Evolutionary conservation across 2,797 vertebrate genomes (phyloP).

Genomic region (Apogon hyalosoma): DNA sequence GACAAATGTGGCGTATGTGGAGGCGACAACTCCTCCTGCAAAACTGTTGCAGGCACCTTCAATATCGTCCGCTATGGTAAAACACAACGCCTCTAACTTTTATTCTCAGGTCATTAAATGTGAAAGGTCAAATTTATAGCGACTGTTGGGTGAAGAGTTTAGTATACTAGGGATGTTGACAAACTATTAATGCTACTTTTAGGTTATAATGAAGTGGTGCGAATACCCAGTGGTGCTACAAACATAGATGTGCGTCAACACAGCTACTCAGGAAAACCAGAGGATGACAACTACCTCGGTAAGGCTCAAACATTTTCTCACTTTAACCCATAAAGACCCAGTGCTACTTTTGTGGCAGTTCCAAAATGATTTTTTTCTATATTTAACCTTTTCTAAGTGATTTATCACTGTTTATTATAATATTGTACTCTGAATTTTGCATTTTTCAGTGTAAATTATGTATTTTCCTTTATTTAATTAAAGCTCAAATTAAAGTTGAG

Average conservation of each 20-base stretch:
- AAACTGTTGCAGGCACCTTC: conserved; percentile 94
- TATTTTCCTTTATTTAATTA: no score
- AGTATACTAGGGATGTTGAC: conserved; percentile 20
- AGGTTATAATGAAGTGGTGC: conserved; percentile 97
- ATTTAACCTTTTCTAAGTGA: no score
- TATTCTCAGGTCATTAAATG: not conserved
- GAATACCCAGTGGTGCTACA: conserved; percentile 96
- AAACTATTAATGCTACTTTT: conserved; percentile 35
- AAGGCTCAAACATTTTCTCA: conserved; percentile 68
- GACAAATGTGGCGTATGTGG: conserved; percentile 99
- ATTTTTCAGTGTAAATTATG: no score
- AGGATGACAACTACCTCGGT: conserved; percentile 99
- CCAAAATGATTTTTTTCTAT: no score
- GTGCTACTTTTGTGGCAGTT: no score
- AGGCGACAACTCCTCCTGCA: conserved; percentile 99
- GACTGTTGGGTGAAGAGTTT: conserved; percentile 2
- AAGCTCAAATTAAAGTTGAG: no score
- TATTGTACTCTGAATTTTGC: no score
- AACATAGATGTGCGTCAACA: conserved; percentile 98
- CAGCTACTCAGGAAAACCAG: conserved; percentile 97
- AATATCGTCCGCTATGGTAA: conserved; percentile 96
- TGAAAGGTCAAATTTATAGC: conserved; percentile 3
- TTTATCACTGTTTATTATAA: no score
- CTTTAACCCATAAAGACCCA: no score
- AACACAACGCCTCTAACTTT: conserved; percentile 46